phyloP scores from a whole-genome alignment of 2,888 invertebrate genomes.

The Eucera pruinosa region DNA sequence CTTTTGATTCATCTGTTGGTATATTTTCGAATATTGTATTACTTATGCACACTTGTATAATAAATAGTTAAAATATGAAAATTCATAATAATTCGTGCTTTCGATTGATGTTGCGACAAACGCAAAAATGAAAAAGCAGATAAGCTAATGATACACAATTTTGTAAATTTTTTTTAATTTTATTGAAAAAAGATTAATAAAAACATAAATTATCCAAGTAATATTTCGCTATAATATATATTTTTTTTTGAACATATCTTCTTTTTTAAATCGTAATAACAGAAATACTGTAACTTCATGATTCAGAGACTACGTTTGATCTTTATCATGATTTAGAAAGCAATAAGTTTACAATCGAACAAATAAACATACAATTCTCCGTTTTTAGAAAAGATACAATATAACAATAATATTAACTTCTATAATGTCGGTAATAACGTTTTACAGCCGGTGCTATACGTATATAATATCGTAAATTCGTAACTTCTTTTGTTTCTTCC shows the following conservation, averaged over 20 bases:
- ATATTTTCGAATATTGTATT: neutral
- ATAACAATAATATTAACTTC: constrained; percentile 64
- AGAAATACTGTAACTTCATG: constrained; percentile 63
- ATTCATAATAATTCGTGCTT: neutral
- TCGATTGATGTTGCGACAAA: constrained; percentile 3
- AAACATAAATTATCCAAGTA: constrained; percentile 79
- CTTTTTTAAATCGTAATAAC: constrained; percentile 63
- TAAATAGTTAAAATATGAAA: neutral
- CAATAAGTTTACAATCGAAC: constrained; percentile 58
- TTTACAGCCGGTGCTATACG: constrained; percentile 46
- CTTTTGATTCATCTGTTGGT: neutral
- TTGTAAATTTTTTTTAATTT: constrained; percentile 70
- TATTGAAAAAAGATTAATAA: constrained; percentile 79
- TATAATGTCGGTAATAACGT: constrained; percentile 58
- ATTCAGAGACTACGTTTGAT: constrained; percentile 45
- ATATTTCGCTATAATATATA: constrained; percentile 70
- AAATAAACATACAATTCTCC: constrained; percentile 45
- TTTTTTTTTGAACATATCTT: constrained; percentile 68
- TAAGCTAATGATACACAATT: constrained; percentile 19
- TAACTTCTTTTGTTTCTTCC: too few relatives aligned
- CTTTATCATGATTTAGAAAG: constrained; percentile 35
- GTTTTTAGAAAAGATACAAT: constrained; percentile 55
- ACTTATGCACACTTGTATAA: neutral
- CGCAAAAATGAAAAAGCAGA: neutral
- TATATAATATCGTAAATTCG: constrained; percentile 27